These are phyloP conservation scores for Prunella himalayana DNA, from an alignment of 2,113 vertebrate species.

Conservation along the genomic window DNA sequence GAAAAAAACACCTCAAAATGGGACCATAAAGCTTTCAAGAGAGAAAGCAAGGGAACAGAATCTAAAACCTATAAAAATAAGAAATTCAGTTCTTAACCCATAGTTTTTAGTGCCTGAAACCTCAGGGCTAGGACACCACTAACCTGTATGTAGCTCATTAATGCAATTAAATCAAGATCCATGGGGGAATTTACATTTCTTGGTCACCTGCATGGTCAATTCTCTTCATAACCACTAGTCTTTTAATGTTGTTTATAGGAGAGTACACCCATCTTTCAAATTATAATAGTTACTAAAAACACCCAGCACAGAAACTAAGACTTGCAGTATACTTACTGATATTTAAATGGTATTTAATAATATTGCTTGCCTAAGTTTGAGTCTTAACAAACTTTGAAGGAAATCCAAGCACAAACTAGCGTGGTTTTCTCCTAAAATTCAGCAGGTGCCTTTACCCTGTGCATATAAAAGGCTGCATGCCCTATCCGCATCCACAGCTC, in stretches of 20 bases:
- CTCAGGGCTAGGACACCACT: background rate
- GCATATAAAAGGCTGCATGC: fast-evolving
- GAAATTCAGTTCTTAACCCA: background rate
- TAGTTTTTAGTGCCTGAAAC: background rate
- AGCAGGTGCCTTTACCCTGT: fast-evolving
- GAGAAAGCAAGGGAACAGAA: background rate
- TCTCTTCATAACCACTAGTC: background rate
- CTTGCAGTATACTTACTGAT: background rate
- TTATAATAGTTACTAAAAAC: background rate
- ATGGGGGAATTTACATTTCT: background rate
- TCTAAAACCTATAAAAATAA: background rate
- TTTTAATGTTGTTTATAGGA: background rate
- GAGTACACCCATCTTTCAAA: fast-evolving
- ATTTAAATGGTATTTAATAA: background rate
- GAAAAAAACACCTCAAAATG: background rate
- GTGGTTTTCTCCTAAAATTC: background rate
- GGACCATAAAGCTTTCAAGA: background rate
- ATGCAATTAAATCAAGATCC: background rate
- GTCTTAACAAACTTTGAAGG: background rate
- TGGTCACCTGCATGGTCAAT: background rate
- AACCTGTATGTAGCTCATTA: background rate
- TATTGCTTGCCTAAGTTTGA: background rate
- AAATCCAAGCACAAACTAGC: background rate
- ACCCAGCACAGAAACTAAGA: background rate
- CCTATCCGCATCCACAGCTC: fast-evolving